A percentile compares a stretch with the other conserved stretches of the same genome.
These are phyloP conservation scores for Pyrochroa serraticornis DNA, from an alignment of 2,888 invertebrate genomes.

Conservation along the genomic window DNA sequence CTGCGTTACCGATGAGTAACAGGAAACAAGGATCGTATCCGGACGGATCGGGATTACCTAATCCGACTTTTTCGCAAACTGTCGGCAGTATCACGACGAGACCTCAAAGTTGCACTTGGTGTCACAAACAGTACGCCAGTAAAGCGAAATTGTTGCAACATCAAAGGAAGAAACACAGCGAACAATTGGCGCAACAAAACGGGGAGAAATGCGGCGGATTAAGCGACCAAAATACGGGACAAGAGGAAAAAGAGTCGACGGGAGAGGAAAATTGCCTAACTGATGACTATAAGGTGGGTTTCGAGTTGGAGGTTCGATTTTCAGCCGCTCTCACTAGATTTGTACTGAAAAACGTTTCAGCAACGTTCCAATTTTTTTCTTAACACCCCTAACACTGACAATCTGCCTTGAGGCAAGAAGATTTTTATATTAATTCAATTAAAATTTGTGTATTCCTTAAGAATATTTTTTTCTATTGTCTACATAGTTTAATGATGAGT, in stretches of 20 bases:
- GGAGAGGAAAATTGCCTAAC: slow-evolving; percentile 9
- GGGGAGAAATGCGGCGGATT: not conserved
- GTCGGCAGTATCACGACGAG: slow-evolving; percentile 75
- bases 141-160: slow-evolving; percentile 75
- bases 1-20: slow-evolving; percentile 66
- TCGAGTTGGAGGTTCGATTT: too few species aligned
- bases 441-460: too few species aligned
- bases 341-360: not conserved
- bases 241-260: too few species aligned
- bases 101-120: slow-evolving; percentile 77
- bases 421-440: too few species aligned
- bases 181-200: slow-evolving; percentile 46
- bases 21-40: slow-evolving; percentile 45
- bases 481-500: too few species aligned
- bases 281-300: slow-evolving; percentile 13
- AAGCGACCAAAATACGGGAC: slow-evolving; percentile 8
- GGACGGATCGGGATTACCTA: slow-evolving; percentile 59
- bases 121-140: slow-evolving; percentile 87
- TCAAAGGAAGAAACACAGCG: slow-evolving; percentile 68
- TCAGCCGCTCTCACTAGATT: too few species aligned
- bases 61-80: slow-evolving; percentile 70
- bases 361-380: too few species aligned
- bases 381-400: too few species aligned
- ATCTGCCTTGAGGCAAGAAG: too few species aligned
- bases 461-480: too few species aligned